These are phyloP conservation scores for Probaryconus sp. DNA, from an alignment of 1,140 invertebrate species.

Conservation along the genomic window DNA sequence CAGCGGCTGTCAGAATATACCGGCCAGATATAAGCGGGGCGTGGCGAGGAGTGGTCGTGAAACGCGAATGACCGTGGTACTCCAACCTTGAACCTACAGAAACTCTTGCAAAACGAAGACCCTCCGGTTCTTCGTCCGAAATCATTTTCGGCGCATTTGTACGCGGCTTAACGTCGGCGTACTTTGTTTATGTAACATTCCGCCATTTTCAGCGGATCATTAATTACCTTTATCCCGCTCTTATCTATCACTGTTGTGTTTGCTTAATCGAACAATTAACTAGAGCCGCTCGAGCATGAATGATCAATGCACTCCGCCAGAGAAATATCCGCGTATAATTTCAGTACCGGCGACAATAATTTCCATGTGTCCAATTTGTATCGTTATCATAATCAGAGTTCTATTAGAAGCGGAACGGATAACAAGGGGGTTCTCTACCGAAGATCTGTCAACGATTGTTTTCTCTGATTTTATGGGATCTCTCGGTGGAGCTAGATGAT, in stretches of 20 bases:
- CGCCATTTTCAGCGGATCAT: no score
- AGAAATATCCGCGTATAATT: slow-evolving; percentile 1
- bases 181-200: no score
- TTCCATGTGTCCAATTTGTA: no score
- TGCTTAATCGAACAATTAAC: slow-evolving; percentile 30
- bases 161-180: no score
- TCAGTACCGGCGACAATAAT: neutral
- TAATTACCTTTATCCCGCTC: slow-evolving; percentile 13
- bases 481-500: no score
- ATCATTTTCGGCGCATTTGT: neutral
- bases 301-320: slow-evolving; percentile 17
- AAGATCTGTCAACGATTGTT: no score
- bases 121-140: slow-evolving; percentile 14
- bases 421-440: no score
- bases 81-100: slow-evolving; percentile 57
- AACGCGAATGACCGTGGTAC: slow-evolving; percentile 48
- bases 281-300: slow-evolving; percentile 8
- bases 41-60: slow-evolving; percentile 60
- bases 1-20: slow-evolving; percentile 41
- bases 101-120: slow-evolving; percentile 32
- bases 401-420: no score
- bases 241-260: slow-evolving; percentile 27
- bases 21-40: slow-evolving; percentile 57
- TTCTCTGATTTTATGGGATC: no score
- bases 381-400: no score